These are phyloP conservation scores for Aplochiton taeniatus DNA, from an alignment of 2,797 vertebrate genomes.

Conservation along the genomic window DNA sequence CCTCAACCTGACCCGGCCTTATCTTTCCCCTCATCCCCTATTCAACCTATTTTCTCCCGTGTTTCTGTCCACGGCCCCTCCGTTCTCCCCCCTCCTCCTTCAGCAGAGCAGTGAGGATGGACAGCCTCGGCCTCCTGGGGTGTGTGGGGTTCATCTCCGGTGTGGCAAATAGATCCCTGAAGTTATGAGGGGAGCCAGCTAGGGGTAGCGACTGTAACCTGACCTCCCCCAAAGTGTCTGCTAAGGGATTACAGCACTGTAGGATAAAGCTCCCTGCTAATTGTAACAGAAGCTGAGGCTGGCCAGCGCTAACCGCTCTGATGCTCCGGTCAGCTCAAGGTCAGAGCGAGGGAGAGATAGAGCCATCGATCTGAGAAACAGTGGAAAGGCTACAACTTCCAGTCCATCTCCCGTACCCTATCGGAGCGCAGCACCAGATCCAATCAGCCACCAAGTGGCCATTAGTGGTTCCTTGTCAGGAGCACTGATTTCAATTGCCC, in stretches of 20 bases:
- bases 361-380: constrained; percentile 67
- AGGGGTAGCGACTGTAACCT: constrained; percentile 65
- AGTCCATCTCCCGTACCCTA: constrained; percentile 53
- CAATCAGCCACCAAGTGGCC: constrained; percentile 50
- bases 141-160: constrained; percentile 42
- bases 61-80: background rate
- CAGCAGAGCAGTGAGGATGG: too few species aligned
- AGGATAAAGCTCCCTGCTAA: constrained; percentile 79
- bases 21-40: constrained; percentile 31
- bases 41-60: constrained; percentile 6
- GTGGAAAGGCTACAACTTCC: constrained; percentile 59
- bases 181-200: background rate
- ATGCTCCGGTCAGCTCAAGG: constrained; percentile 75
- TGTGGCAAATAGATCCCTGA: constrained; percentile 14
- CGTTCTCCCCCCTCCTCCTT: background rate
- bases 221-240: constrained; percentile 48
- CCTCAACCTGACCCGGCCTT: constrained; percentile 36
- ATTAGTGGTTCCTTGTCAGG: constrained; percentile 61
- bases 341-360: constrained; percentile 66
- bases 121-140: too few species aligned
- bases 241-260: constrained; percentile 53
- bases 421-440: constrained; percentile 44
- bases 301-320: constrained; percentile 69
- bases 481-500: constrained; percentile 52
- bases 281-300: constrained; percentile 79